These are phyloP conservation scores for Acleris literana DNA, from an alignment of 2,888 invertebrate genomes.

Conservation along the genomic window DNA sequence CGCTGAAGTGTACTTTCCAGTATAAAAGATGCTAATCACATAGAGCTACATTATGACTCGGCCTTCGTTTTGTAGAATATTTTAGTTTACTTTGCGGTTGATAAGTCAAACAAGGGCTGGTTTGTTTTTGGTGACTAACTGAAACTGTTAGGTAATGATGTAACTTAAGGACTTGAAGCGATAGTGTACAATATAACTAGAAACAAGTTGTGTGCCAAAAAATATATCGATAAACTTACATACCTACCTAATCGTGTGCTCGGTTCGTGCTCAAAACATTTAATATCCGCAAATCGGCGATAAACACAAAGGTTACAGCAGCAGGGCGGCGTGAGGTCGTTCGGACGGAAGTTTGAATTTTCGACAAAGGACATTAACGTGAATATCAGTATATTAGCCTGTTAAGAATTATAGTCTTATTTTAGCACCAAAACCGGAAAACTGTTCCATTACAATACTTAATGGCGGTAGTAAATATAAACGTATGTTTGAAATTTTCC, in stretches of 20 bases:
- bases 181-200: not conserved
- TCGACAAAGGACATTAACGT: conserved; percentile 49
- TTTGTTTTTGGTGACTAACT: conserved; percentile 23
- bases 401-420: conserved; percentile 24
- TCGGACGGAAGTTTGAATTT: conserved; percentile 53
- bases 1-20: conserved; percentile 41
- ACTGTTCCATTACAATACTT: conserved; percentile 11
- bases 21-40: conserved; percentile 38
- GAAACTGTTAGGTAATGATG: not conserved
- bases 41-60: conserved; percentile 38
- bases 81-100: conserved; percentile 24
- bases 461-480: conserved; percentile 16
- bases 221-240: not conserved
- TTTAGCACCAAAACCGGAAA: conserved; percentile 26
- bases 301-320: conserved; percentile 45
- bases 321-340: conserved; percentile 48
- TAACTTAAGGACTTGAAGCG: not conserved
- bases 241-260: conserved; percentile 19
- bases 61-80: conserved; percentile 19
- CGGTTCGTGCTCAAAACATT: conserved; percentile 38
- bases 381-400: conserved; percentile 38
- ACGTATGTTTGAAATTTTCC: conserved; percentile 12
- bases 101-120: conserved; percentile 14
- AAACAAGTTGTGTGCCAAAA: not conserved
- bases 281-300: conserved; percentile 48